Evolutionary conservation across 2,797 vertebrate species (phyloP), one percentile per base, ranked within the genome.

Genomic region (Typhlichthys eigenmanni): DNA sequence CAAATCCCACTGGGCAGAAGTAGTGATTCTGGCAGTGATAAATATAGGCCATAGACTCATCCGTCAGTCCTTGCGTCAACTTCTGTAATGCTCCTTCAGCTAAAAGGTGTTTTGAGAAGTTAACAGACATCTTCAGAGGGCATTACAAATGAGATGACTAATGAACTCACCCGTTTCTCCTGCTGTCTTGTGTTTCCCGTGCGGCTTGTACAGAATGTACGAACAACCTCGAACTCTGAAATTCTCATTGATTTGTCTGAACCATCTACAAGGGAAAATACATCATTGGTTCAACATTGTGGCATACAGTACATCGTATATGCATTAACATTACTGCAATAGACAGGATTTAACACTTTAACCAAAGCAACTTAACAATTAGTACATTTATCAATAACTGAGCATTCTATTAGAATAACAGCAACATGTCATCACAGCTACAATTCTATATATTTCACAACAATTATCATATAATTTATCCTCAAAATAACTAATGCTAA

Each of bases 11-110:
- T 13, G 98, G 98, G 77, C 97, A 99, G 90, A 98, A 99, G 87
- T 99, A 99, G 90, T 99, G 97, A 89, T 99, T 99, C 92, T 99
- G 97, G 87, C 98, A 99, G 91, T 99, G 98, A 84, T 99, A 99
- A 79, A 99, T 96, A 72, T 95, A 99, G 71, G 98, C 96, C 94
- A 97, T 94, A 0, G 96, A 94, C 66, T 98, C 96, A 0, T 99
- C 97, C 85, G 92, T 95, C 82, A 99, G 78, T 43, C 98, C 98
- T 63, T 94, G 93, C 0, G 95, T 98, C 76, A 99, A 88, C 72
- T 99, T 99, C 38, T 91, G 82, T 81, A 99, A 83, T 6, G 97
- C 97, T 45, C 96, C 96, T 49, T 95, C 92, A 78, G 97, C 97
- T 99, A 68, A 50, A 88, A 82, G 69, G 62, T 2, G 79, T 59